These are phyloP conservation scores for Bradynema listronoti DNA, from an alignment of 1,140 invertebrate genomes.

Conservation along the genomic window DNA sequence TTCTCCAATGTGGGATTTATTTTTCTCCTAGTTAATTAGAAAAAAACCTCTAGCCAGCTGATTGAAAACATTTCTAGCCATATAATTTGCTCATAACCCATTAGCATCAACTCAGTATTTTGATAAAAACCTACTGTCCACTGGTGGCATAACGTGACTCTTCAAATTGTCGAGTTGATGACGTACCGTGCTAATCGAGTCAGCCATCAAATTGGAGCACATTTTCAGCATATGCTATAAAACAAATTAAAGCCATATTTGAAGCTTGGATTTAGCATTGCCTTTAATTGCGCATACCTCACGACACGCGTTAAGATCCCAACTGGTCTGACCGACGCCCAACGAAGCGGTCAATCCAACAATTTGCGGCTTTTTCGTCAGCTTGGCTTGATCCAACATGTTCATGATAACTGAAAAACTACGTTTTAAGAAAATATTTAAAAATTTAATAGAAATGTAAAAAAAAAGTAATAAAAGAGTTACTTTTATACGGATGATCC, in stretches of 20 bases:
- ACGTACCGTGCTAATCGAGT: constrained; percentile 31
- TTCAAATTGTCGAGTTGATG: constrained; percentile 29
- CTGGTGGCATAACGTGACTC: constrained; percentile 21
- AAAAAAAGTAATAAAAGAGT: constrained; percentile 2
- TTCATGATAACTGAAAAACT: constrained; percentile 40
- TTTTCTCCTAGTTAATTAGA: too few species aligned
- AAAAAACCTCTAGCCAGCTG: too few species aligned
- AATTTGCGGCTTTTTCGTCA: constrained; percentile 34
- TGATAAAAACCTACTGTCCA: constrained; percentile 17
- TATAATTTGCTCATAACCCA: neutral
- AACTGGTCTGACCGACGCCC: constrained; percentile 33
- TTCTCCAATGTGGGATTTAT: too few species aligned
- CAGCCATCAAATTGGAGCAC: constrained; percentile 27
- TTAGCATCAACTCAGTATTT: neutral
- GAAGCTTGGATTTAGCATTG: neutral
- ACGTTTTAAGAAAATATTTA: too few species aligned
- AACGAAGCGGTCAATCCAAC: constrained; percentile 49
- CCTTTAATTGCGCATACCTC: constrained; percentile 5
- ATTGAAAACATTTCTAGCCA: neutral
- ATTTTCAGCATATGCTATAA: constrained; percentile 27
- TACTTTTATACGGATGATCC: constrained; percentile 43
- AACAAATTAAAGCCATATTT: neutral
- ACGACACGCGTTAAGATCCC: constrained; percentile 18
- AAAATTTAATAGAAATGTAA: neutral
- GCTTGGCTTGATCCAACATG: constrained; percentile 17